These are phyloP conservation scores for Cataglyphis rosenhaueri DNA, from an alignment of 2,888 invertebrate species.

Conservation along the genomic window DNA sequence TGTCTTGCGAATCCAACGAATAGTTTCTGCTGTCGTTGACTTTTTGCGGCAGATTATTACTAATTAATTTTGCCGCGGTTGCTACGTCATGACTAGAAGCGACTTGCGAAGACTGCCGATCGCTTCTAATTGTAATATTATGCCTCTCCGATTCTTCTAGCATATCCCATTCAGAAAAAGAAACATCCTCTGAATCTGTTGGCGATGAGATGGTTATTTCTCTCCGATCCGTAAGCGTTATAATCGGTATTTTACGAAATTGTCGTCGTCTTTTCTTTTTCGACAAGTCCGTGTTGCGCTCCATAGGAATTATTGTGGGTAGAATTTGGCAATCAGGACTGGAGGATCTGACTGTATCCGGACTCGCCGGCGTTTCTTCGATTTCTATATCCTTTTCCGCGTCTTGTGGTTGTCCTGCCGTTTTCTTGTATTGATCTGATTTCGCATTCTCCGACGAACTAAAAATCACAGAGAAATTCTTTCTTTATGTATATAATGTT, in stretches of 20 bases:
- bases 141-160: constrained; percentile 72
- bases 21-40: constrained; percentile 42
- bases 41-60: constrained; percentile 68
- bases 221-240: constrained; percentile 77
- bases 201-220: constrained; percentile 28
- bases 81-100: constrained; percentile 66
- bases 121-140: neutral
- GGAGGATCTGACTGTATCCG: constrained; percentile 83
- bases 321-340: constrained; percentile 77
- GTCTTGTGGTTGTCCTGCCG: neutral
- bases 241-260: constrained; percentile 70
- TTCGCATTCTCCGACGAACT: constrained; percentile 39
- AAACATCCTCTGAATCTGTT: constrained; percentile 57
- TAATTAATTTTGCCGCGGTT: constrained; percentile 62
- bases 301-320: constrained; percentile 85
- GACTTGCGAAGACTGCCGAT: constrained; percentile 60
- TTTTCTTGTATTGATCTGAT: neutral
- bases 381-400: constrained; percentile 54
- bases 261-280: constrained; percentile 36
- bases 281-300: constrained; percentile 71
- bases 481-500: neutral
- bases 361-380: constrained; percentile 85
- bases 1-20: constrained; percentile 66
- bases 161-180: constrained; percentile 73
- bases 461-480: constrained; percentile 46